Conservation (phyloP, 2,113 vertebrate species). For the Sinocyclocheilus anophthalmus region DNA sequence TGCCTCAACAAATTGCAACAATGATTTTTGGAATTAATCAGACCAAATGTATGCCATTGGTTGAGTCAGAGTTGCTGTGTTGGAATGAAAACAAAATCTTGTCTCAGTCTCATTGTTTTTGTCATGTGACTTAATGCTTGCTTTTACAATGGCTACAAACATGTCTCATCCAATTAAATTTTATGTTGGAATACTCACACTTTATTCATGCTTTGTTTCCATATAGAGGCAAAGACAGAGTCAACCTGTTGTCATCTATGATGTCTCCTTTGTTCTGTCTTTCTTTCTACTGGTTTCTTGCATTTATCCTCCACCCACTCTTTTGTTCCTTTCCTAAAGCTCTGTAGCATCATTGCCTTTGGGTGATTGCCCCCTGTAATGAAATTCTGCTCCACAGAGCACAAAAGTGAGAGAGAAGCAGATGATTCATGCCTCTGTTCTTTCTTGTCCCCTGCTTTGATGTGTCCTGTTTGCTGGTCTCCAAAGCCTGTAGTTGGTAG, state of each 20-base stretch:
- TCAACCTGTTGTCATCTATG: background rate
- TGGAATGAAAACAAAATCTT: background rate
- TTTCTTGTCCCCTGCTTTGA: conserved; percentile 67
- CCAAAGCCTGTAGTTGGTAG: conserved; percentile 39
- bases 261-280: background rate
- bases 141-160: background rate
- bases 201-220: background rate
- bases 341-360: conserved; percentile 59
- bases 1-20: background rate
- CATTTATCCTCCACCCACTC: background rate
- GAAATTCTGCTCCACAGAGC: conserved; percentile 63
- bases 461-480: conserved; percentile 63
- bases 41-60: background rate
- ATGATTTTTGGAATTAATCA: too few species aligned
- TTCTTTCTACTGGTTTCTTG: background rate
- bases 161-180: background rate
- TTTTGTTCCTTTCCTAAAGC: background rate
- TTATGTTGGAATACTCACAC: background rate
- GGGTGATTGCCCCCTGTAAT: conserved; percentile 60
- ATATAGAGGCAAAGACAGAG: background rate
- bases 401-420: conserved; percentile 45
- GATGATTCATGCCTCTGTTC: conserved; percentile 63
- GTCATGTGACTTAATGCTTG: background rate
- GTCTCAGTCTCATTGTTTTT: background rate
- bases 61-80: background rate